These are phyloP conservation scores for Acanthoscelides obtectus DNA, from an alignment of 2,888 invertebrate species.

Conservation along the genomic window DNA sequence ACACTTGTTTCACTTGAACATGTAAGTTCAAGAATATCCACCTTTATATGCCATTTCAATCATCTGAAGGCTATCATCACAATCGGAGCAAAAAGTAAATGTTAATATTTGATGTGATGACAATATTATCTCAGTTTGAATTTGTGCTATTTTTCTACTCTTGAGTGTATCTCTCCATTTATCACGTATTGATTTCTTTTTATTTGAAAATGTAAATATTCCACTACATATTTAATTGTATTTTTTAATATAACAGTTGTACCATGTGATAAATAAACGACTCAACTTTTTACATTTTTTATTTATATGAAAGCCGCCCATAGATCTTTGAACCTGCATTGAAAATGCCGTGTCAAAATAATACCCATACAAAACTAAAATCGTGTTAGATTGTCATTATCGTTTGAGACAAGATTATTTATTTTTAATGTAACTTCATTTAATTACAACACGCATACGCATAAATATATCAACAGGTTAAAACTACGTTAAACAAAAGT, in stretches of 20 bases:
- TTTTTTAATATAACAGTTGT: background rate
- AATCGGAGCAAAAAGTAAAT: background rate
- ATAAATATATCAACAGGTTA: no score
- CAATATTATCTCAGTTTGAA: background rate
- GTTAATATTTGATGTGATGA: background rate
- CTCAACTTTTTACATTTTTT: background rate
- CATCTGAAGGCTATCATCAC: background rate
- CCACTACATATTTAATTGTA: background rate
- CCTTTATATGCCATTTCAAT: background rate
- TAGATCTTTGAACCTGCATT: no score
- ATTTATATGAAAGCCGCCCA: no score
- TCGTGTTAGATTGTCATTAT: no score
- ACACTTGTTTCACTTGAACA: no score
- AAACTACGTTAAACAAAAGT: no score
- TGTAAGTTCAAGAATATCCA: background rate
- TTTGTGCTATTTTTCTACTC: no score
- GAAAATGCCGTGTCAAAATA: no score
- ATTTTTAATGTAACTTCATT: no score
- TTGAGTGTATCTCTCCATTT: background rate
- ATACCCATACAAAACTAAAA: no score
- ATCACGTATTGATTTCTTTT: background rate
- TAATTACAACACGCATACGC: no score
- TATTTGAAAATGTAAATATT: background rate
- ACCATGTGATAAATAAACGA: background rate
- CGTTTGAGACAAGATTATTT: no score